Base-by-base conservation (phyloP, 2,113 vertebrate genomes). In the Cervus canadensis region DNA sequence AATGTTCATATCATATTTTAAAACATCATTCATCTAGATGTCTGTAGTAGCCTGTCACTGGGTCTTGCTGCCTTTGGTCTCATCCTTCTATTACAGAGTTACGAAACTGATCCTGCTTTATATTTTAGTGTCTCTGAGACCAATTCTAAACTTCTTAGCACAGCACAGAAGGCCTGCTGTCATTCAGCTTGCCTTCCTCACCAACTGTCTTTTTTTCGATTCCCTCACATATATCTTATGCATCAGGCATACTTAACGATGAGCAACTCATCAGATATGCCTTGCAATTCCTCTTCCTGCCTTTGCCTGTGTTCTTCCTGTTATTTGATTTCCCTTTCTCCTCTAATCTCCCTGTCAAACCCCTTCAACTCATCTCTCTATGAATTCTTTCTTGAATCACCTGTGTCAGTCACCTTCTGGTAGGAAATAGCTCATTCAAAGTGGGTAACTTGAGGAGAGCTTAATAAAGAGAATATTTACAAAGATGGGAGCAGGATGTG, bases 401-500 rank as follows among this genome's bases (percentile, higher is more conserved):
- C 50, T 87, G 25, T 50, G 71, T 21, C 36, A 57, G 23, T 84
- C 43, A 85, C 43, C 52, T 95, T 57, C 78, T 57, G 33, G 14
- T 3, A 88, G 40, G 81, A 62, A 36, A 81, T 36, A 54, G 33
- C 21, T 96, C 52, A 60, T 95, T 95, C 52, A 90, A 84, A 94
- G 33, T 92, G 23, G 26, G 6, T n/a, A 87, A 56, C 14, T 89
- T 95, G n/a, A 81, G 30, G 45, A 89, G 3, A 48, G 25, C 84
- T 87, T 48, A 83, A 84, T 50, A 89, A 93, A 91, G 78, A 94
- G 74, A 97, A n/a, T 78, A 57, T 90, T 82, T 93, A 81, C 1
- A 89, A 67, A 62, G 10, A 89, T 60, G 17, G 84, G 56, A 30
- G n/a, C 5, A 48, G 14, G 25, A 33, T 36, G 21, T 93, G 15